A percentile compares a stretch with the other conserved stretches of the same genome.
phyloP scores from a whole-genome alignment of 2,113 vertebrate species.

The Takifugu flavidus region DNA sequence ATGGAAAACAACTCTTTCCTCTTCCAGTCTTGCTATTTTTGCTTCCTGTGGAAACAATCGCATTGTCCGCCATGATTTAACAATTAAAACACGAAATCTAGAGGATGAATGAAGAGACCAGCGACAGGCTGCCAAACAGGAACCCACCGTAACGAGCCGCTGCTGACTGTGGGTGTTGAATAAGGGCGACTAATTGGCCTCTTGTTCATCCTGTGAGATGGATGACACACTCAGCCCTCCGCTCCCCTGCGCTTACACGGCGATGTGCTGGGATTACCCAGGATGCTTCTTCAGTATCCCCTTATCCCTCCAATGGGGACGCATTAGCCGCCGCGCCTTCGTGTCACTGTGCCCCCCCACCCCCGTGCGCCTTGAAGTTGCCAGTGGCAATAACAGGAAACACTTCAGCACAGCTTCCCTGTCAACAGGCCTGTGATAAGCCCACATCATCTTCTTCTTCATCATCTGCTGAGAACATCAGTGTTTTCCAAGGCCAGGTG shows the following conservation, averaged over 20 bases:
- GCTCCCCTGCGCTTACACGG: constrained; percentile 12
- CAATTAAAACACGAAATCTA: too few relatives aligned
- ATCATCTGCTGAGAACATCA: constrained; percentile 31
- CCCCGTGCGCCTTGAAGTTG: constrained; percentile 42
- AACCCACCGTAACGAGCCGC: not conserved
- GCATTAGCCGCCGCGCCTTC: constrained; percentile 5
- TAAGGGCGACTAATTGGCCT: constrained; percentile 40
- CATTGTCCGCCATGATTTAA: too few relatives aligned
- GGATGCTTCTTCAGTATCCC: constrained; percentile 31
- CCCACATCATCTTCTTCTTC: not conserved
- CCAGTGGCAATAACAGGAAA: constrained; percentile 40
- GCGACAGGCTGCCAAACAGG: not conserved
- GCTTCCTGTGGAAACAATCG: too few relatives aligned
- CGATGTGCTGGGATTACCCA: constrained; percentile 33
- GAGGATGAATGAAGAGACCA: constrained; percentile 11
- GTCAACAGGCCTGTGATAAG: not conserved
- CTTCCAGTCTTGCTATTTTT: not conserved
- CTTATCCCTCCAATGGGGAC: constrained; percentile 30
- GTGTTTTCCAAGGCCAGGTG: constrained; percentile 18
- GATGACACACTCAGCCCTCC: constrained; percentile 28
- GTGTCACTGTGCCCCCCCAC: constrained; percentile 44
- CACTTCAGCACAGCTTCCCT: constrained; percentile 54
- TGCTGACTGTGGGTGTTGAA: not conserved
- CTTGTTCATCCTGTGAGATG: constrained; percentile 33
- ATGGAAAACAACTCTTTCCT: constrained; percentile 16